These are phyloP conservation scores for Eupsilia transversa DNA, from an alignment of 2,888 invertebrate genomes.

Conservation along the genomic window DNA sequence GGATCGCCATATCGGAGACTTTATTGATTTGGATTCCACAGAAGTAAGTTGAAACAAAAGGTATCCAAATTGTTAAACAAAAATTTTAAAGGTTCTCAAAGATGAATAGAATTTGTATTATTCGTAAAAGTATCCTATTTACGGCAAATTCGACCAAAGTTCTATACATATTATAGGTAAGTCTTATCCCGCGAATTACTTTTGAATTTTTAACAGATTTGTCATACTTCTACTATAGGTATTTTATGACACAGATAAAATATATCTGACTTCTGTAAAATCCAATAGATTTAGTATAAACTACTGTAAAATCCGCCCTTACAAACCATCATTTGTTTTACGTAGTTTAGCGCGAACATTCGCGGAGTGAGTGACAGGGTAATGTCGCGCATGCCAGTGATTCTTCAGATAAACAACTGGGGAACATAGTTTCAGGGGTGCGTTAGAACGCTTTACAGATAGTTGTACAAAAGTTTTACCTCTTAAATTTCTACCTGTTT, in stretches of 20 bases:
- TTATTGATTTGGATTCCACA: not conserved
- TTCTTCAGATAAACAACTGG: conserved; percentile 59
- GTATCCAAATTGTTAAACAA: not conserved
- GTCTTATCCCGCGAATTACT: not conserved
- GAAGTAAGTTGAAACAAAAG: conserved; percentile 10
- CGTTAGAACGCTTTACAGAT: conserved; percentile 71
- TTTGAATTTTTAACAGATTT: not conserved
- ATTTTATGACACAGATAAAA: not conserved
- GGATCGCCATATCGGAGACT: not conserved
- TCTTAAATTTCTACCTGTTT: conserved; percentile 49
- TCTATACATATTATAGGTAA: not conserved
- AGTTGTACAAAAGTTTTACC: conserved; percentile 69
- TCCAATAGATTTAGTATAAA: too few relatives aligned
- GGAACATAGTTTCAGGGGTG: conserved; percentile 61
- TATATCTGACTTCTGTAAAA: not conserved
- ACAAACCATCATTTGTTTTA: conserved; percentile 36
- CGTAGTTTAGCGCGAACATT: conserved; percentile 26
- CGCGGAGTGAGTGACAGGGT: conserved; percentile 32
- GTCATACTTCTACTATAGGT: not conserved
- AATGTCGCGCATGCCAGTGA: conserved; percentile 54
- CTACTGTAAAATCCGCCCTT: not conserved
- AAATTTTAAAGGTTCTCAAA: conserved; percentile 11
- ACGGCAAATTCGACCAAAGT: not conserved
- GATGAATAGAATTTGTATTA: conserved; percentile 1
- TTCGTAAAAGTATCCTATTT: not conserved